Evolutionary conservation across 2,888 invertebrate species (phyloP).

Genomic region (Tetranychus truncatus): DNA sequence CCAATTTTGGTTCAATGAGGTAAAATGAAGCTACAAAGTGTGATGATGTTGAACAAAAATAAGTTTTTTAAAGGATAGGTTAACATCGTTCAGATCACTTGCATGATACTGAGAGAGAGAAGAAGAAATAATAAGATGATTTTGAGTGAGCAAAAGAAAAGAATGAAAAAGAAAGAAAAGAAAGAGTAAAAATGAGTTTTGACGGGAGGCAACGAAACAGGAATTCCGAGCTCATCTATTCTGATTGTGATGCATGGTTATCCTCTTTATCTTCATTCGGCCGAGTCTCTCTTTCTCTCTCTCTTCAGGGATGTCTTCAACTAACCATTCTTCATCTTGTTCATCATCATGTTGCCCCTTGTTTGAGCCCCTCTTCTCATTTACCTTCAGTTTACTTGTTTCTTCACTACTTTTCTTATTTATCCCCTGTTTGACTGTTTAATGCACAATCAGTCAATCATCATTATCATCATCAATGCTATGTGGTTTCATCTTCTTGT

Average conservation of each 20-base stretch:
- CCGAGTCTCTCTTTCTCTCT: not conserved
- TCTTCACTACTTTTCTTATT: not conserved
- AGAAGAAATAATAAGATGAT: not conserved
- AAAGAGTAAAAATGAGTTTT: not conserved
- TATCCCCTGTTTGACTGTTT: not conserved
- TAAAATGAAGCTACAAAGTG: not conserved
- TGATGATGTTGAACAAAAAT: not conserved
- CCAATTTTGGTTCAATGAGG: not conserved
- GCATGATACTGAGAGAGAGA: not conserved
- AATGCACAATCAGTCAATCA: conserved; percentile 3
- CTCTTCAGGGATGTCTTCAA: not conserved
- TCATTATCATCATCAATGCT: not conserved
- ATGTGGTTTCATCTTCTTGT: not conserved
- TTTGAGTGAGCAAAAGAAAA: not conserved
- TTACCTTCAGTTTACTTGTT: not conserved
- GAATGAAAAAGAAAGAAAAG: not conserved
- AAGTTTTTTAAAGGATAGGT: not conserved
- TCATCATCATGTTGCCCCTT: not conserved
- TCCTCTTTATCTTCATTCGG: not conserved
- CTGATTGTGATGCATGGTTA: not conserved
- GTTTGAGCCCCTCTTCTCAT: not conserved
- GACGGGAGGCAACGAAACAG: not conserved
- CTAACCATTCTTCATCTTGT: not conserved
- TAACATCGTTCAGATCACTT: conserved; percentile 1
- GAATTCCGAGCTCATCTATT: not conserved